Conservation (phyloP, 2,888 invertebrate genomes). For the Mylabris sibirica region DNA sequence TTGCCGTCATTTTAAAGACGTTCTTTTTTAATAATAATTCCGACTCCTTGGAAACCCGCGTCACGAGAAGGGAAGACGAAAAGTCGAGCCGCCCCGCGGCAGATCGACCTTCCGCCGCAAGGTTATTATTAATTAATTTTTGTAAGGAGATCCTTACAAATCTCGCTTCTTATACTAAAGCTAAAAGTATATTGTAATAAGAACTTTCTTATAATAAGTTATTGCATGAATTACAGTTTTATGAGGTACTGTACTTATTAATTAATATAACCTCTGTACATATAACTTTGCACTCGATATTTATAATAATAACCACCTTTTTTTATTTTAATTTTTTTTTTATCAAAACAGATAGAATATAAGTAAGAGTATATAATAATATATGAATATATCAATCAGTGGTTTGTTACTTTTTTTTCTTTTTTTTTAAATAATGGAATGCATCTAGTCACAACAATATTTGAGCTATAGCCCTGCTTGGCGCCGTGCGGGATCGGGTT, state of each 20-base stretch:
- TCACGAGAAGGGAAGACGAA: conserved; percentile 50
- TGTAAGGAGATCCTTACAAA: conserved; percentile 57
- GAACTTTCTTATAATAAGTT: conserved; percentile 64
- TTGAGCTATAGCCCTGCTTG: conserved; percentile 61
- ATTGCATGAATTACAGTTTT: conserved; percentile 65
- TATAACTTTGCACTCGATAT: conserved; percentile 62
- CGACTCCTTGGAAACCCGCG: conserved; percentile 42
- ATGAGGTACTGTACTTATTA: conserved; percentile 64
- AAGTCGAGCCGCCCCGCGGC: conserved; percentile 46
- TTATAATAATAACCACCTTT: conserved; percentile 58
- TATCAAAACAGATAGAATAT: conserved; percentile 61
- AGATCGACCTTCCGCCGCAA: conserved; percentile 47
- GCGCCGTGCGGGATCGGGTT: conserved; percentile 53
- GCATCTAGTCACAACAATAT: conserved; percentile 64
- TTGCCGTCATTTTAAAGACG: conserved; percentile 1
- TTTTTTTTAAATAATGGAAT: conserved; percentile 60
- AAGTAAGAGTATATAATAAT: conserved; percentile 59
- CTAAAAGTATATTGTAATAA: conserved; percentile 63
- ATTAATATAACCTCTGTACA: conserved; percentile 64
- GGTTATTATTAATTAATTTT: conserved; percentile 31
- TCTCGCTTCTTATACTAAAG: conserved; percentile 63
- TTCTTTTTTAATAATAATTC: conserved; percentile 13
- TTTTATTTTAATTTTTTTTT: no score
- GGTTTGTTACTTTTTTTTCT: conserved; percentile 49
- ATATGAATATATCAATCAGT: conserved; percentile 58